phyloP scores from a whole-genome alignment of 2,888 invertebrate genomes.

The Caenorhabditis japonica region DNA sequence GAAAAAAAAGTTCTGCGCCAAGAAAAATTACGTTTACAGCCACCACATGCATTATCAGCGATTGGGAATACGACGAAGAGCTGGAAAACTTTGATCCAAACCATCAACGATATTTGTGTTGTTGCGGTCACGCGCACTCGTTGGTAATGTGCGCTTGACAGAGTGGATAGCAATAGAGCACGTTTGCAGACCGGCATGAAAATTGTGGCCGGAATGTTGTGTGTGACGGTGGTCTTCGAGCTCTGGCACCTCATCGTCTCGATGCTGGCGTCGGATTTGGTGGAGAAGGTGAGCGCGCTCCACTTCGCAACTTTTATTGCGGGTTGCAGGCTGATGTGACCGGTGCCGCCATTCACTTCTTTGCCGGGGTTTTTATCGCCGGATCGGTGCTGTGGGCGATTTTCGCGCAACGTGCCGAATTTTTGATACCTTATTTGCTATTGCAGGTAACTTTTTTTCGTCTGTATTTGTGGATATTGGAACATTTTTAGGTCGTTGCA shows the following conservation, averaged over 20 bases:
- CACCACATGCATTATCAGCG: constrained; percentile 43
- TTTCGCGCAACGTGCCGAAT: constrained; percentile 59
- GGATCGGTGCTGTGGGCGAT: constrained; percentile 64
- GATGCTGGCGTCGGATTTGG: constrained; percentile 28
- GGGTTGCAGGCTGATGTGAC: constrained; percentile 43
- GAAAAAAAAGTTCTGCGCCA: neutral
- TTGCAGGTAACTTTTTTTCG: constrained; percentile 59
- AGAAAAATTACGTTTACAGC: constrained; percentile 19
- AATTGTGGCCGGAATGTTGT: constrained; percentile 67
- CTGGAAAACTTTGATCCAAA: constrained; percentile 58
- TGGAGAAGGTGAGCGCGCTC: constrained; percentile 19
- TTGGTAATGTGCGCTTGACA: constrained; percentile 40
- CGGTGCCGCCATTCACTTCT: constrained; percentile 55
- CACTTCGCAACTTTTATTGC: neutral
- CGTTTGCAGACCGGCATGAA: constrained; percentile 69
- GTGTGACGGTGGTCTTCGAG: constrained; percentile 67
- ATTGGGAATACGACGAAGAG: constrained; percentile 47
- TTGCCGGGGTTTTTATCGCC: constrained; percentile 59
- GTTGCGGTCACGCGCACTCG: constrained; percentile 62
- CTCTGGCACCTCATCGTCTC: constrained; percentile 64
- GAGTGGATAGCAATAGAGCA: too few species aligned
- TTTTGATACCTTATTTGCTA: constrained; percentile 66
- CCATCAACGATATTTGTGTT: constrained; percentile 62
- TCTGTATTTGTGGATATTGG: too few species aligned
- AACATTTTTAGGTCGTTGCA: too few species aligned